Percentiles rank a stretch among this genome's conserved stretches.
phyloP scores from a whole-genome alignment of 2,113 vertebrate species.

The Arizona elegans region DNA sequence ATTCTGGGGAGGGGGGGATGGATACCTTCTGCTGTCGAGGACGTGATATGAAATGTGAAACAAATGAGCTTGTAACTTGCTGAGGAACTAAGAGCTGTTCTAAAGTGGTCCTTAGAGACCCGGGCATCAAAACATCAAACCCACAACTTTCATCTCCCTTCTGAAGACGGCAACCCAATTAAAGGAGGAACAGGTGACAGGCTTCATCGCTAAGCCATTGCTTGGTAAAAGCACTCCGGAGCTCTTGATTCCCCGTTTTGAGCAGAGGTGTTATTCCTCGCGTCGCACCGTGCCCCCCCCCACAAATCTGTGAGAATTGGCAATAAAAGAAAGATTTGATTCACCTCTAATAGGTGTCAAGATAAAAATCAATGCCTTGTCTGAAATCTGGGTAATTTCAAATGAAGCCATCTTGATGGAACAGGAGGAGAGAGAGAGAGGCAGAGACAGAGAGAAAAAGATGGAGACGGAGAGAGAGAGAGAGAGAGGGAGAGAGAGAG shows the following conservation, averaged over 20 bases:
- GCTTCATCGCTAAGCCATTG: conserved; percentile 37
- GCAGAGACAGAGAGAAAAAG: too few species aligned
- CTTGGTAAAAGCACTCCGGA: conserved; percentile 44
- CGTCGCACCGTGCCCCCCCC: not conserved
- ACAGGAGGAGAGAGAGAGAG: not conserved
- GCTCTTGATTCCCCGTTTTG: conserved; percentile 51
- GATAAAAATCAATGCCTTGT: conserved; percentile 63
- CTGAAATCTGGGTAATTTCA: conserved; percentile 51
- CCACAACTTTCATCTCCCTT: conserved; percentile 38
- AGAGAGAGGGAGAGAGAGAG: too few species aligned
- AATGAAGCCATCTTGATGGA: conserved; percentile 11
- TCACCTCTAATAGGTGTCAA: conserved; percentile 66
- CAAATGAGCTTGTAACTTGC: conserved; percentile 24
- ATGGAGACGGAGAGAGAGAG: not conserved
- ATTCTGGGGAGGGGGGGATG: not conserved
- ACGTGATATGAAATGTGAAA: conserved; percentile 22
- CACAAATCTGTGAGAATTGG: conserved; percentile 44
- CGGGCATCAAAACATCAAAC: conserved; percentile 28
- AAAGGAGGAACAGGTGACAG: conserved; percentile 52
- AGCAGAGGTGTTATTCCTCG: conserved; percentile 65
- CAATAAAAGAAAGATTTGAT: conserved; percentile 55
- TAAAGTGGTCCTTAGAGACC: conserved; percentile 20
- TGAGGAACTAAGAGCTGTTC: conserved; percentile 43
- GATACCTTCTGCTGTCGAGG: not conserved
- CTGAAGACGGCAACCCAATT: conserved; percentile 64